Conservation (phyloP, 2,113 vertebrate genomes). For the Chaenocephalus aceratus region DNA sequence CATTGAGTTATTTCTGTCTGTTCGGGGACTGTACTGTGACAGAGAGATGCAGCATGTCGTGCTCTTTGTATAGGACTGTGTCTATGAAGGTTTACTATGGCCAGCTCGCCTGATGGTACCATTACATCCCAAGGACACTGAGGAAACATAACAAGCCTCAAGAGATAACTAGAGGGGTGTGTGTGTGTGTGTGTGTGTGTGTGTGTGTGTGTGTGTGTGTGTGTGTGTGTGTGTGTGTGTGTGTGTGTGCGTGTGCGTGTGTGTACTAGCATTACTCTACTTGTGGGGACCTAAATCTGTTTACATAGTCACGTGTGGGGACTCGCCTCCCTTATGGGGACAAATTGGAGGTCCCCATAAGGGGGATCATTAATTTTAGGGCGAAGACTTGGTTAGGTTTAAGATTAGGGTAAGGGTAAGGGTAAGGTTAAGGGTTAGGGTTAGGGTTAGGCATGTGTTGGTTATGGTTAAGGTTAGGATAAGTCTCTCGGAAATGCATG, state of each 20-base stretch:
- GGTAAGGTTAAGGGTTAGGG: no score
- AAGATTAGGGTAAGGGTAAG: no score
- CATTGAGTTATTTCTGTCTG: slow-evolving; percentile 41
- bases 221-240: neutral
- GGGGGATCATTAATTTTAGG: no score
- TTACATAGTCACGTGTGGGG: no score
- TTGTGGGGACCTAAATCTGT: no score
- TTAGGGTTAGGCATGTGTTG: no score
- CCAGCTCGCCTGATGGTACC: slow-evolving; percentile 40
- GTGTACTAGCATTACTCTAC: neutral
- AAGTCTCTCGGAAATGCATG: no score
- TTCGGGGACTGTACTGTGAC: neutral
- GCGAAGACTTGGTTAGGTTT: no score
- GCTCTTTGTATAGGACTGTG: neutral
- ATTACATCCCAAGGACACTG: slow-evolving; percentile 69
- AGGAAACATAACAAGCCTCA: slow-evolving; percentile 69
- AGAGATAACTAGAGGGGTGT: slow-evolving; percentile 47
- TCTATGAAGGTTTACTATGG: slow-evolving; percentile 24
- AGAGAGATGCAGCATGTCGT: slow-evolving; percentile 7
- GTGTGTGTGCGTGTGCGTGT: neutral
- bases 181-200: neutral
- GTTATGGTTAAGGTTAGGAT: no score
- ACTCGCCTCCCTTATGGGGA: no score
- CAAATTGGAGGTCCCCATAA: no score
- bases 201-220: neutral